Base-by-base conservation (phyloP, 2,888 invertebrate genomes). In the Nemapogon koenigi region DNA sequence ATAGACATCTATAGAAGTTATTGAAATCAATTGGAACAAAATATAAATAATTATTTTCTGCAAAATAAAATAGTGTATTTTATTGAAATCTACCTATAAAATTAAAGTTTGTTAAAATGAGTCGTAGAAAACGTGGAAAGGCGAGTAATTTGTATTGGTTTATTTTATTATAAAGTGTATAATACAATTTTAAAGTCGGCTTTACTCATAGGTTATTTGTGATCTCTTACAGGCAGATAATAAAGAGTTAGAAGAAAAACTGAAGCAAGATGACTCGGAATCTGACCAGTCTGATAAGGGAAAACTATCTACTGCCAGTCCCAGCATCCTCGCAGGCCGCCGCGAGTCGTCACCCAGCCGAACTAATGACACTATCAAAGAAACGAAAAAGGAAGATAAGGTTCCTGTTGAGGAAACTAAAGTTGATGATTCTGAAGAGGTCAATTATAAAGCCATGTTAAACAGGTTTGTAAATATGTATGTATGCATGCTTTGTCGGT, bases 381-480 rank as follows among this genome's bases (percentile, higher is more conserved):
- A 66, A 52, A 58, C 38, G 50, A 78, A 80, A 41, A 75, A 78
- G 50, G 79, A 81, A 35, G 81, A 81, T 4, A 70, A 75, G 39
- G 59, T 67, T 26, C 59, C 65, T 6, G 42, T 54, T n/a, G 31
- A 39, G 22, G 73, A 76, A 38, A 65, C 67, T 8, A 83, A 83
- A 51, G 83, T 78, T 44, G 87, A 87, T 38, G 88, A 88, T 59
- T 79, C 84, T 27, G 88, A 88, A 61, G 87, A 88, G 57, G 62
- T 79, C 26, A 69, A 71, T 41, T 76, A 73, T 41, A 72, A 67
- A 43, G 73, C 71, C 49, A 71, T 76, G 71, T 57, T 73, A 10
- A 72, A 73, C 47, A 73, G 75, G 75, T 72, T 49, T 27, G 16
- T 17, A 17, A n/a, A n/a, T 28, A 29, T 22, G 14, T 7, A n/a